phyloP scores from a whole-genome alignment of 2,888 invertebrate genomes.

The Leptopilina drosophilae region DNA sequence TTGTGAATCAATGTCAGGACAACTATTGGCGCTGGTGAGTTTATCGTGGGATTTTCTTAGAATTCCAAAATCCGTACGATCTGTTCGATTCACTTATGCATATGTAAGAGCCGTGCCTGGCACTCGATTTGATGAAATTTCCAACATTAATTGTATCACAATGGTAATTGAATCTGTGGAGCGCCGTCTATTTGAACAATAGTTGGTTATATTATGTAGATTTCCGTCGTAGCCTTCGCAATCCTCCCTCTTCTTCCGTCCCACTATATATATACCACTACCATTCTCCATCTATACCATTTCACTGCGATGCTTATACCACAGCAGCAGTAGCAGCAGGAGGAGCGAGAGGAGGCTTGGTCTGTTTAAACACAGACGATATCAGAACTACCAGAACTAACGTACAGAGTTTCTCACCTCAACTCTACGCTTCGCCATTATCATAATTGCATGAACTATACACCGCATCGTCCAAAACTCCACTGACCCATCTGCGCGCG shows the following conservation, averaged over 20 bases:
- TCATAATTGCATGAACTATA: slow-evolving; percentile 73
- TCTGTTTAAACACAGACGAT: slow-evolving; percentile 77
- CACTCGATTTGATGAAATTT: slow-evolving; percentile 77
- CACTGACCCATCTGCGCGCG: slow-evolving; percentile 47
- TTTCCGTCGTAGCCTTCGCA: slow-evolving; percentile 73
- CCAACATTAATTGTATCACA: slow-evolving; percentile 78
- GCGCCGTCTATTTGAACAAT: slow-evolving; percentile 77
- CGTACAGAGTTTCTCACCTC: slow-evolving; percentile 64
- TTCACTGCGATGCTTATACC: slow-evolving; percentile 51
- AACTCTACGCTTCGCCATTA: slow-evolving; percentile 69
- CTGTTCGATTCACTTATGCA: slow-evolving; percentile 75
- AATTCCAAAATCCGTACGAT: slow-evolving; percentile 65
- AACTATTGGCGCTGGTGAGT: slow-evolving; percentile 1
- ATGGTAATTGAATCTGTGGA: slow-evolving; percentile 77
- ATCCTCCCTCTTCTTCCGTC: slow-evolving; percentile 61
- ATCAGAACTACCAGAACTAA: slow-evolving; percentile 75
- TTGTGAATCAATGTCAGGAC: slow-evolving; percentile 16
- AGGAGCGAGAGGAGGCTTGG: slow-evolving; percentile 69
- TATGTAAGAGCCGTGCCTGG: slow-evolving; percentile 75
- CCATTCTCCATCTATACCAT: slow-evolving; percentile 63
- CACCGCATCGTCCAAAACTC: slow-evolving; percentile 41
- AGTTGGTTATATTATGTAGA: slow-evolving; percentile 78
- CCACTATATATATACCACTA: slow-evolving; percentile 45
- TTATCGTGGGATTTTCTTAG: slow-evolving; percentile 56
- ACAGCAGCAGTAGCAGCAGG: slow-evolving; percentile 59